These are phyloP conservation scores for Strigops habroptila DNA, from an alignment of 2,113 vertebrate genomes.

Conservation along the genomic window DNA sequence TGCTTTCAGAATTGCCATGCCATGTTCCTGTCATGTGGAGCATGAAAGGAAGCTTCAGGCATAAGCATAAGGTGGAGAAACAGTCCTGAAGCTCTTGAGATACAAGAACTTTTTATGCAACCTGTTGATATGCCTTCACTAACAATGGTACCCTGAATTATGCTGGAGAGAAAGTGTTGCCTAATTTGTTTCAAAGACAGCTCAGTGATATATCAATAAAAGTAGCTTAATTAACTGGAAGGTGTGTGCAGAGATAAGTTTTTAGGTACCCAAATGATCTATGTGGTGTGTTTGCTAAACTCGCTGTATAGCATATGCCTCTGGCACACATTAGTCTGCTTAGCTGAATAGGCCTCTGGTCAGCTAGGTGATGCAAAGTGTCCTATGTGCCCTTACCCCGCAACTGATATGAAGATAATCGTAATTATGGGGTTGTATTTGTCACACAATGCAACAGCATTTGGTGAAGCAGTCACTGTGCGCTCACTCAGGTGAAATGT, in stretches of 20 bases:
- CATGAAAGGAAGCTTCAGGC: background rate
- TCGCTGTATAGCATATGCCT: background rate
- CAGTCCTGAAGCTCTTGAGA: background rate
- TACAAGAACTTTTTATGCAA: background rate
- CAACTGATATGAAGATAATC: background rate
- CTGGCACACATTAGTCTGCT: rapidly evolving
- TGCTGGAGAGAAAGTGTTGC: background rate
- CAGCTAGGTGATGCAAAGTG: background rate
- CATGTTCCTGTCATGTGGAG: background rate
- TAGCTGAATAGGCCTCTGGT: background rate
- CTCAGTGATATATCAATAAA: background rate
- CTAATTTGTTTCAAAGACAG: background rate
- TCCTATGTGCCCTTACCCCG: background rate
- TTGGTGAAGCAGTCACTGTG: background rate
- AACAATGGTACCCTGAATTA: background rate
- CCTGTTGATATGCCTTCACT: background rate
- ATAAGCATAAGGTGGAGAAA: background rate
- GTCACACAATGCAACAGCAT: rapidly evolving
- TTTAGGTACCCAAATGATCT: background rate
- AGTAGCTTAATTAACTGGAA: background rate
- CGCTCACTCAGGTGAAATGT: background rate
- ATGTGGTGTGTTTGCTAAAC: background rate
- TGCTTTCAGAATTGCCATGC: background rate
- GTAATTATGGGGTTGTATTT: background rate
- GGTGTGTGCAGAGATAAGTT: background rate